Evolutionary conservation across 53 echinoderm and acorn worm species (phyloP).

Genomic region (Astropecten irregularis): DNA sequence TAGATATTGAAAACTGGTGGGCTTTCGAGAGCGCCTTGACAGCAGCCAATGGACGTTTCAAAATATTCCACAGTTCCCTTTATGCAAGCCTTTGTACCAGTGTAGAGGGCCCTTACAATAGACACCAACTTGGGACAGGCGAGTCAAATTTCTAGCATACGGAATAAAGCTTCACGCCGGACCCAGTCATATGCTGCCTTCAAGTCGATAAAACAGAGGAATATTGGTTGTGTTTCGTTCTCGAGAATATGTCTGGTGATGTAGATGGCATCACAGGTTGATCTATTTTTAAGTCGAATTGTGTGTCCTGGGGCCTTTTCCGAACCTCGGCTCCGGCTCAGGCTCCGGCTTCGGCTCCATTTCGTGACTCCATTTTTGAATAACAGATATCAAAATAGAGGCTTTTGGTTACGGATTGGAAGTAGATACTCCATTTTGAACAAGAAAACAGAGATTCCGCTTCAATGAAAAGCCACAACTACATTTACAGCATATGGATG

Average conservation of each 20-base stretch:
- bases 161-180: neutral
- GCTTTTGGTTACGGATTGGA: too few relatives aligned
- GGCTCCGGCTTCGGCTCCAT: too few relatives aligned
- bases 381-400: too few relatives aligned
- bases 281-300: neutral
- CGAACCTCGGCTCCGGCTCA: too few relatives aligned
- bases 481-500: too few relatives aligned
- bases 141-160: neutral
- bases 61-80: neutral
- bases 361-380: too few relatives aligned
- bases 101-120: neutral
- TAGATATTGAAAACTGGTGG: too few relatives aligned
- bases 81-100: neutral
- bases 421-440: too few relatives aligned
- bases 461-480: too few relatives aligned
- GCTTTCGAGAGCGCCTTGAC: neutral
- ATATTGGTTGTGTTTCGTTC: neutral
- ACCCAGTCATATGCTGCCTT: neutral
- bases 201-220: neutral
- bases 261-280: neutral
- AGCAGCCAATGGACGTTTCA: neutral
- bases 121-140: neutral
- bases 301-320: too few relatives aligned
- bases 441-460: too few relatives aligned
- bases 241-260: neutral